Evolutionary conservation across 2,888 invertebrate genomes (phyloP).

Genomic region (Argyra leucocephala): DNA sequence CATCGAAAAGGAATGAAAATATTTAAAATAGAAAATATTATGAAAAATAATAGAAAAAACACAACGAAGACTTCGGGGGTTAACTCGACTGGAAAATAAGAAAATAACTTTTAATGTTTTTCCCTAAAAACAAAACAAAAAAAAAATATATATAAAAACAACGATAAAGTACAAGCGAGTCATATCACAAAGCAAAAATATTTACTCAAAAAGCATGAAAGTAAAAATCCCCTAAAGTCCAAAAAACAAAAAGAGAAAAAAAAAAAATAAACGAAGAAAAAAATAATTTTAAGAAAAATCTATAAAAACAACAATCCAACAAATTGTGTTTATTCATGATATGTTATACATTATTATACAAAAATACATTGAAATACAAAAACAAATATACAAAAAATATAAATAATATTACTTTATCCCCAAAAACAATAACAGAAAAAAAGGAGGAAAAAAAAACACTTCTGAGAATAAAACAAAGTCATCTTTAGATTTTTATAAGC

Average conservation of each 20-base stretch:
- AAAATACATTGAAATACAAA: neutral
- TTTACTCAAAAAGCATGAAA: constrained; percentile 2
- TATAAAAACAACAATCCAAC: too few species aligned
- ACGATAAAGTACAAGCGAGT: too few species aligned
- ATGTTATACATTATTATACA: too few species aligned
- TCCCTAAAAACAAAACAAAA: neutral
- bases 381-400: neutral
- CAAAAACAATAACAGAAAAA: neutral
- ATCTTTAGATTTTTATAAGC: too few species aligned
- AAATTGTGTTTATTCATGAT: too few species aligned
- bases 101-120: constrained; percentile 1
- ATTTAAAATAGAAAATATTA: too few species aligned
- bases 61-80: neutral
- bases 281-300: too few species aligned
- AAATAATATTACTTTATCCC: neutral
- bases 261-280: neutral
- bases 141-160: too few species aligned
- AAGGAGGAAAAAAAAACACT: neutral
- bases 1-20: too few species aligned
- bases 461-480: too few species aligned
- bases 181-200: neutral
- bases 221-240: neutral
- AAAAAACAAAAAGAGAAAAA: neutral
- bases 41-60: neutral
- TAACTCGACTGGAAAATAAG: constrained; percentile 4